phyloP scores from a whole-genome alignment of 2,797 vertebrate species.

The Tarsius wallacei region DNA sequence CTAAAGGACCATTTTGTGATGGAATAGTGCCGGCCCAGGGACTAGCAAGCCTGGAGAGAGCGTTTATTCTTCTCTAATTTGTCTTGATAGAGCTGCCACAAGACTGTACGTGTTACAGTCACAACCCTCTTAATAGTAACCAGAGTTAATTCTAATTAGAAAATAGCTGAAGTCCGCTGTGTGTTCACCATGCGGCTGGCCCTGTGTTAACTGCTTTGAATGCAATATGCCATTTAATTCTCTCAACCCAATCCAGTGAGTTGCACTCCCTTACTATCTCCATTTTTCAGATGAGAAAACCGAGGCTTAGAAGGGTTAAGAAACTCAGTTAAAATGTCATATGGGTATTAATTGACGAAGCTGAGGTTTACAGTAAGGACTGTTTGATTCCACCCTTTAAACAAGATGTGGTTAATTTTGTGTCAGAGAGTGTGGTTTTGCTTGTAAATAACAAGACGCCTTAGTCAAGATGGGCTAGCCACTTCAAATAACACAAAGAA shows the following conservation, averaged over 20 bases:
- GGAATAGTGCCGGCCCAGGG: neutral
- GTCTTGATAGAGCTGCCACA: neutral
- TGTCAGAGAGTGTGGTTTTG: neutral
- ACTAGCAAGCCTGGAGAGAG: neutral
- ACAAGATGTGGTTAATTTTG: neutral
- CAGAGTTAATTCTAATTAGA: neutral
- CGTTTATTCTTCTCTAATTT: constrained; percentile 11
- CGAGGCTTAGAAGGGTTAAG: neutral
- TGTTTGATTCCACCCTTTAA: constrained; percentile 10
- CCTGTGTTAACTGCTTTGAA: neutral
- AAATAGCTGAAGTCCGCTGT: neutral
- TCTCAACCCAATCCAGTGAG: neutral
- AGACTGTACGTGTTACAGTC: neutral
- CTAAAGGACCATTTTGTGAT: neutral
- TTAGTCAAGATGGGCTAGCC: neutral
- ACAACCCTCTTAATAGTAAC: constrained; percentile 1
- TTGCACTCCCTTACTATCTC: neutral
- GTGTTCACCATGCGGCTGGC: neutral
- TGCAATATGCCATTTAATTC: neutral
- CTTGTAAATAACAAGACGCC: neutral
- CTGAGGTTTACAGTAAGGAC: neutral
- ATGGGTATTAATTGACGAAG: neutral
- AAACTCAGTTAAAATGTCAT: neutral
- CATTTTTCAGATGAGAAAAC: constrained; percentile 47
- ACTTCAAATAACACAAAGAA: constrained; percentile 2